phyloP scores from a whole-genome alignment of 2,797 vertebrate genomes.

The Pyrocephalus nanus region DNA sequence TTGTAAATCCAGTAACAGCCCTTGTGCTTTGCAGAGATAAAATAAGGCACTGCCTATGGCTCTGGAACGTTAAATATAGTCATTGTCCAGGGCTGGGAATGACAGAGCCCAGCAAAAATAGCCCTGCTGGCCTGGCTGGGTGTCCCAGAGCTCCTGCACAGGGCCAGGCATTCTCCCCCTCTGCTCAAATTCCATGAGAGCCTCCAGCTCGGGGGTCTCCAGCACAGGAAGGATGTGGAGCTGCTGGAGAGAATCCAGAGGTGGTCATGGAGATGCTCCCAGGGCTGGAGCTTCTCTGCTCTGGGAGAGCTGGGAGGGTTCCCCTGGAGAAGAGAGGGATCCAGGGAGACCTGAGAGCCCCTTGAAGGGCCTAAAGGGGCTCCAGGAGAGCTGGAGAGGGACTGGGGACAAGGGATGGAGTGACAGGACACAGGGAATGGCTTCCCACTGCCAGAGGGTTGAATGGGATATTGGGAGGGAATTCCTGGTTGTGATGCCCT shows the following conservation, averaged over 20 bases:
- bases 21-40: neutral
- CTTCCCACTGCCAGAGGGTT: neutral
- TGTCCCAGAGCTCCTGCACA: neutral
- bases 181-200: neutral
- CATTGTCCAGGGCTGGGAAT: slow-evolving; percentile 55
- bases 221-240: neutral
- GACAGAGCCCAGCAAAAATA: slow-evolving; percentile 73
- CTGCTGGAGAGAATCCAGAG: neutral
- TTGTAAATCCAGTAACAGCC: neutral
- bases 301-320: fast-evolving
- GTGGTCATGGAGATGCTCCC: fast-evolving
- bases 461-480: neutral
- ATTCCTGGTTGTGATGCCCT: neutral
- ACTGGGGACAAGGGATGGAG: fast-evolving
- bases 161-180: neutral
- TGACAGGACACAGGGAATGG: neutral
- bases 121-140: slow-evolving; percentile 14
- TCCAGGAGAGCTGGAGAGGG: neutral
- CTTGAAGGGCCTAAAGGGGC: neutral
- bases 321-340: fast-evolving
- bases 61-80: slow-evolving; percentile 67
- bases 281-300: neutral
- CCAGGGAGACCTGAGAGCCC: neutral
- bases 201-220: neutral
- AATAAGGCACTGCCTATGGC: neutral